Conservation (phyloP, 2,888 invertebrate genomes). For the Terebella lapidaria region DNA sequence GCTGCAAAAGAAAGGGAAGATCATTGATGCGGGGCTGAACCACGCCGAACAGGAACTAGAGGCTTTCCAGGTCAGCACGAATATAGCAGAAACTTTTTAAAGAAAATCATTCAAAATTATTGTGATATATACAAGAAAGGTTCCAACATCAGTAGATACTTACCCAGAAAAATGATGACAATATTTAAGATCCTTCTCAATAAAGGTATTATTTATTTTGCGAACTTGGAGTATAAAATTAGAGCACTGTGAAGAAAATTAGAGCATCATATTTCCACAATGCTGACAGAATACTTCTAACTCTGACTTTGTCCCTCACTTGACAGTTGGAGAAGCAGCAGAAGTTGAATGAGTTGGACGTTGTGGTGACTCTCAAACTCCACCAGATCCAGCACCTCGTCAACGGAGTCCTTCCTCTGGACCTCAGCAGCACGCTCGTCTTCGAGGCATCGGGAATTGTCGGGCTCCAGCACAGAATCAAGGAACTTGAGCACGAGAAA, state of each 20-base stretch:
- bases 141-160: too few species aligned
- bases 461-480: constrained; percentile 46
- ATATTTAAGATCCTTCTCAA: too few species aligned
- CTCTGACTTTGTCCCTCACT: background rate
- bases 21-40: constrained; percentile 45
- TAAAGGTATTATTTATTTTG: too few species aligned
- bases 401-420: constrained; percentile 44
- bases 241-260: too few species aligned
- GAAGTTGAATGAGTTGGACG: constrained; percentile 69
- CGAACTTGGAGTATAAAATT: too few species aligned
- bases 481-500: constrained; percentile 52
- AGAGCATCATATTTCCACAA: too few species aligned
- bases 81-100: too few species aligned
- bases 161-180: too few species aligned
- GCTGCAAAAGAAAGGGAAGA: constrained; percentile 47
- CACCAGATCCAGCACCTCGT: constrained; percentile 51
- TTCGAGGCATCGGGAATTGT: constrained; percentile 46
- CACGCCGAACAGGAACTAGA: constrained; percentile 50
- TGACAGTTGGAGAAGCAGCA: constrained; percentile 59
- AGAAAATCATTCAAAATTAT: too few species aligned
- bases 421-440: constrained; percentile 44
- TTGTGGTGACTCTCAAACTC: constrained; percentile 47
- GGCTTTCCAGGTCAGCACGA: constrained; percentile 50
- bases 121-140: too few species aligned
- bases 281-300: too few species aligned